Base-by-base conservation (phyloP, 2,888 invertebrate species). In the Aphrophora alni region DNA sequence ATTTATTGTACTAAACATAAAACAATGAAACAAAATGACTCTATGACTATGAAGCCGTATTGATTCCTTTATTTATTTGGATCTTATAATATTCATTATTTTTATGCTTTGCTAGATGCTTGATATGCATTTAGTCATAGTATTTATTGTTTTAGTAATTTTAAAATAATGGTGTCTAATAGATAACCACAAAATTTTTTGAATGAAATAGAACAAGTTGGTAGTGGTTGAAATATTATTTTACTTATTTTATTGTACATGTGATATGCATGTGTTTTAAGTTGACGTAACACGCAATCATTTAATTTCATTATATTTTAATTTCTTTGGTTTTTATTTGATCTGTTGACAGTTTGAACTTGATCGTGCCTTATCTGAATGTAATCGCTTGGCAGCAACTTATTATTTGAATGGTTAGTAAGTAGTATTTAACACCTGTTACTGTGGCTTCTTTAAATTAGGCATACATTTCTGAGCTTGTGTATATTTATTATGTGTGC, bases 111-210 rank as follows among this genome's bases (percentile, higher is more conserved):
- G 33, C 8, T 33, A 33, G 33, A 33, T 5, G 85, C 84, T 85
- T 85, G 85, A 85, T 85, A 87, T n/a, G n/a, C n/a, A n/a, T n/a
- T 86, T 86, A 85, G 87, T 51, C n/a, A n/a, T n/a, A n/a, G n/a
- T 51, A 75, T 2, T 14, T 12, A 44, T 44, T 44, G 28, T 17
- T 0, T n/a, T n/a, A 75, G 5, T 24, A 75, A n/a, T 38, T 12
- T 2, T 88, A n/a, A n/a, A n/a, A n/a, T n/a, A n/a, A n/a, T n/a
- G n/a, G n/a, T n/a, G n/a, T n/a, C n/a, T 87, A 86, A 88, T 88
- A 88, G 89, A 89, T 89, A 89, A 89, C 88, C 86, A 89, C 88
- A 87, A 89, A 85, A 85, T 85, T 81, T 80, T 83, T 85, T 87
- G 86, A 87, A 85, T 85, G 38, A 33, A 85, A 87, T 87, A 88